Percentiles rank a stretch among this genome's conserved stretches.
phyloP scores from a whole-genome alignment of 2,113 vertebrate species.

The Mobula hypostoma region DNA sequence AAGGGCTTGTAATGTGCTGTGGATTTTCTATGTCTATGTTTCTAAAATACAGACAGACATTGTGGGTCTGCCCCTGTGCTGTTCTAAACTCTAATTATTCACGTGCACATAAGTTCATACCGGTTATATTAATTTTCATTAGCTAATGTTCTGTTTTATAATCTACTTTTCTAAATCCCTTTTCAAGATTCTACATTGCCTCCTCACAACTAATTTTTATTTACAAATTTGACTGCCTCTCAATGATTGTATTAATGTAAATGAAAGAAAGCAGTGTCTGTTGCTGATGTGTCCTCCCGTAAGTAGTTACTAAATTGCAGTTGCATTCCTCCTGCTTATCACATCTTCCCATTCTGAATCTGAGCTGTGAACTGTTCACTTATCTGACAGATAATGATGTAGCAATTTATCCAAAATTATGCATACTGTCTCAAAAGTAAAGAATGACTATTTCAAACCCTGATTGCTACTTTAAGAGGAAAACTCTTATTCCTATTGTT shows the following conservation, averaged over 20 bases:
- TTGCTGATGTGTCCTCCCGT: not conserved
- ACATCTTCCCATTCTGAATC: not conserved
- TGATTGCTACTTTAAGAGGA: not conserved
- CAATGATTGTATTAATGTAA: not conserved
- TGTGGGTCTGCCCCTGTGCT: too few relatives aligned
- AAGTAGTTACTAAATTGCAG: not conserved
- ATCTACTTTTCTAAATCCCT: not conserved
- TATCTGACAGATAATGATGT: not conserved
- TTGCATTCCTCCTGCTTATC: not conserved
- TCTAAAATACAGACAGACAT: too few relatives aligned
- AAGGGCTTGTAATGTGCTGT: too few relatives aligned
- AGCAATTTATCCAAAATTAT: not conserved
- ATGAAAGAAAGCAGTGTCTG: not conserved
- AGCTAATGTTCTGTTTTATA: not conserved
- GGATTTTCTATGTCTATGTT: too few relatives aligned
- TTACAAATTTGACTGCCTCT: not conserved
- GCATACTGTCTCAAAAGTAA: not conserved
- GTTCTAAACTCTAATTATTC: too few relatives aligned
- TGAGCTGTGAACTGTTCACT: not conserved
- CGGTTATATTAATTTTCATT: not conserved
- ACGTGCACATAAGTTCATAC: too few relatives aligned
- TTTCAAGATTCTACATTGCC: not conserved
- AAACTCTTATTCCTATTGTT: not conserved
- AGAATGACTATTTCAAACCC: not conserved
- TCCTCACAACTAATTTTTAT: not conserved